Evolutionary conservation across 2,888 invertebrate genomes (phyloP).

Genomic region (Brachylomia viminalis): DNA sequence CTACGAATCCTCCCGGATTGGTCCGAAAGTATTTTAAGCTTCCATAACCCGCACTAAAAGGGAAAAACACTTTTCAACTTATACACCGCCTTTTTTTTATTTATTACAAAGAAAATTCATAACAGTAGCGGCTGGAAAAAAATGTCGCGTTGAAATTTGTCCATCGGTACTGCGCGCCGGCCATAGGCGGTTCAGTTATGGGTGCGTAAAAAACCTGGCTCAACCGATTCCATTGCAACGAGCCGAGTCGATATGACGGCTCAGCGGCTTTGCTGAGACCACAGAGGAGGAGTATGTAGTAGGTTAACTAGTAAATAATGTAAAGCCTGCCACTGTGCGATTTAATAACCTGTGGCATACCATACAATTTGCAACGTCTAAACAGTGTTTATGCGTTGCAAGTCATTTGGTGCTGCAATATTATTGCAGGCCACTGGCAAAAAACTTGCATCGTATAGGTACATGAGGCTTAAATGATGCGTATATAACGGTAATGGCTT

Average conservation of each 20-base stretch:
- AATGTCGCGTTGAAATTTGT: conserved; percentile 72
- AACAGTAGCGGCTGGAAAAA: conserved; percentile 61
- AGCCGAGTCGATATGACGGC: conserved; percentile 74
- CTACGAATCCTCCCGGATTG: neutral
- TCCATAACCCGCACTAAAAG: conserved; percentile 18
- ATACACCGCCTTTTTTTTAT: conserved; percentile 28
- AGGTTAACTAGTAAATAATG: conserved; percentile 22
- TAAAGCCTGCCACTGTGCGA: neutral
- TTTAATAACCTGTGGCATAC: neutral
- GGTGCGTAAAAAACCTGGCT: conserved; percentile 76
- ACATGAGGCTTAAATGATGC: neutral
- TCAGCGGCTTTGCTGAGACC: conserved; percentile 68
- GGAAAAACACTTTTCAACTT: conserved; percentile 32
- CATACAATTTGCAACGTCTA: neutral
- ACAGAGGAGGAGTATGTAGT: conserved; percentile 44
- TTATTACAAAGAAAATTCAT: conserved; percentile 66
- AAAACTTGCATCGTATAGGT: neutral
- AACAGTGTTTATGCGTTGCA: neutral
- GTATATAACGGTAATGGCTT: neutral
- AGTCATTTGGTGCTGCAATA: neutral
- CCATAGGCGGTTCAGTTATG: conserved; percentile 77
- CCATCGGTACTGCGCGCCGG: conserved; percentile 70
- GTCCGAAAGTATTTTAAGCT: conserved; percentile 23
- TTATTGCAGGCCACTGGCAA: neutral
- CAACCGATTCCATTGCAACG: conserved; percentile 70